Evolutionary conservation across 2,113 vertebrate genomes (phyloP), one percentile per base, ranked within the genome.

Genomic region (Engystomops pustulosus): DNA sequence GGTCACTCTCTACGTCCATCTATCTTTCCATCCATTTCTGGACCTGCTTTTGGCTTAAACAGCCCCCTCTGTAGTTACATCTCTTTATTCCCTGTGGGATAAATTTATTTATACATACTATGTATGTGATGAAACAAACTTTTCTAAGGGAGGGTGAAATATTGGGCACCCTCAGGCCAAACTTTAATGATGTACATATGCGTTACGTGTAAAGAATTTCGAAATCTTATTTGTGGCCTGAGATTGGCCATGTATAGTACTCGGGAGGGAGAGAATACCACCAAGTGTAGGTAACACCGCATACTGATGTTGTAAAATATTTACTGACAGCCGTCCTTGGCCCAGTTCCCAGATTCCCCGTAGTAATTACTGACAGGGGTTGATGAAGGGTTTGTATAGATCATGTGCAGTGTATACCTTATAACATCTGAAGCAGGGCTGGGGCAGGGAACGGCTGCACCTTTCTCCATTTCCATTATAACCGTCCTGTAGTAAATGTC

Each of bases 281-380:
- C 75, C 51, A 25, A 20, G 51, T 77, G 34, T 55, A 34, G 30
- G 44, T 58, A 38, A 51, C 32, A 10, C 75, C 53, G 25, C 34
- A 77, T 58, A 58, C 18, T 38, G 32, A 15, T 77, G 74, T 34
- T 53, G 72, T 32, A 20, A 51, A 76, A 53, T 76, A 77, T 77
- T 77, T 77, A 58, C 51, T 25, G 58, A 55, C 32, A 38, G 32
- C 25, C 36, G 32, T 58, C 62, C 11, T 58, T 77, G 51, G 75
- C 32, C 11, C 6, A 15, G 32, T 41, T 77, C 51, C 75, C 51
- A 77, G 75, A 25, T 30, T 23, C 12, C 18, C 20, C 5, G 32
- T 77, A 17, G 51, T 58, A 38, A 41, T 1, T 77, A 38, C 51
- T 15, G 51, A 18, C 11, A 55, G 11, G 8, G 70, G 10, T 49